Conservation (phyloP, 2,797 vertebrate genomes). For the Taenioides sp. region DNA sequence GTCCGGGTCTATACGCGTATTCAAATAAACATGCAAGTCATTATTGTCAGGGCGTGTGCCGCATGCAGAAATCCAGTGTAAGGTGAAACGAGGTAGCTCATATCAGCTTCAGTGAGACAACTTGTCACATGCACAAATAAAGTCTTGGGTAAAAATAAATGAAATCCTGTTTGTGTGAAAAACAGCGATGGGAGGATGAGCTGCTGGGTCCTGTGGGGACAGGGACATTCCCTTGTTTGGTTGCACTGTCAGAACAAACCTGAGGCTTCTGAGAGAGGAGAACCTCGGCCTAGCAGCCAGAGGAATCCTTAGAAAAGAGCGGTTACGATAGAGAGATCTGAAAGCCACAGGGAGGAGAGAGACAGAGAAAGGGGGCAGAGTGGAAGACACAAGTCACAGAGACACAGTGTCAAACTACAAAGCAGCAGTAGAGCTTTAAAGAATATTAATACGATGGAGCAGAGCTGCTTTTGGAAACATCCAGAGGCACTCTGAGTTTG, state of each 20-base stretch:
- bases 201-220: slow-evolving; percentile 24
- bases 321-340: slow-evolving; percentile 96
- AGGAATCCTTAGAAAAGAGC: slow-evolving; percentile 96
- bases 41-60: slow-evolving; percentile 24
- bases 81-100: slow-evolving; percentile 33
- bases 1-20: slow-evolving; percentile 23
- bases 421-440: slow-evolving; percentile 20
- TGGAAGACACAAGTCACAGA: slow-evolving; percentile 62
- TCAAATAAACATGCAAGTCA: slow-evolving; percentile 58
- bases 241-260: slow-evolving; percentile 82
- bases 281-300: slow-evolving; percentile 93
- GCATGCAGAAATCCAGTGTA: slow-evolving; percentile 60
- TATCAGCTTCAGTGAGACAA: slow-evolving; percentile 29
- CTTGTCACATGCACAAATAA: slow-evolving; percentile 53
- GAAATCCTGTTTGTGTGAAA: slow-evolving; percentile 9
- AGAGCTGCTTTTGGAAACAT: slow-evolving; percentile 6
- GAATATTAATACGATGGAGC: slow-evolving; percentile 15
- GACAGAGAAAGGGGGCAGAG: slow-evolving; percentile 68
- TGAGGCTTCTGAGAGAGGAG: slow-evolving; percentile 98
- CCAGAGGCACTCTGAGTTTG: slow-evolving; percentile 26
- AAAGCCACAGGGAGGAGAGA: slow-evolving; percentile 58
- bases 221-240: slow-evolving; percentile 54
- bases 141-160: slow-evolving; percentile 22
- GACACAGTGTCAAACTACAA: slow-evolving; percentile 27
- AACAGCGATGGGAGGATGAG: slow-evolving; percentile 23